phyloP scores from a whole-genome alignment of 2,888 invertebrate genomes.

The Eilema griseolum region DNA sequence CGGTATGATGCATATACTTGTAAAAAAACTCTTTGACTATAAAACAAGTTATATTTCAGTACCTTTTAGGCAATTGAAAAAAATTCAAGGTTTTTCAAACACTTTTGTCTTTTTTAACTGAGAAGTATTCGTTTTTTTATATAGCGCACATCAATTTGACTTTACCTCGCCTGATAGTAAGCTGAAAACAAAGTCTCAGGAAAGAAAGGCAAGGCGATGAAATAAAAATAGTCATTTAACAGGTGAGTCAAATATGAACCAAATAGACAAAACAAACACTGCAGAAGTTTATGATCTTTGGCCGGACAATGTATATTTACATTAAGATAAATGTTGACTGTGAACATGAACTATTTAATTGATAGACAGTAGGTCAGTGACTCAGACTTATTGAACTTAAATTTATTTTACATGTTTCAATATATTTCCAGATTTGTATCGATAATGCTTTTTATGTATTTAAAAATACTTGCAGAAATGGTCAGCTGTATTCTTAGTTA shows the following conservation, averaged over 20 bases:
- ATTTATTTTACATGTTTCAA: background rate
- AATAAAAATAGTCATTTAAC: background rate
- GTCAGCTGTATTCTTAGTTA: background rate
- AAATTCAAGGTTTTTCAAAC: background rate
- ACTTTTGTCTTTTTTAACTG: background rate
- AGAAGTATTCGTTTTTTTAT: no score
- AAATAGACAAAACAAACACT: background rate
- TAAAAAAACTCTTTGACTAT: no score
- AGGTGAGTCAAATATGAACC: background rate
- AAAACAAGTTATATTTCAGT: background rate
- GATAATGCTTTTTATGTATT: no score
- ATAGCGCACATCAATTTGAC: no score
- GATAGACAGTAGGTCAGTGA: background rate
- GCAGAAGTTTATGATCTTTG: background rate
- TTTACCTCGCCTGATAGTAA: no score
- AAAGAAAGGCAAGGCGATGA: no score
- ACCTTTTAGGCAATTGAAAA: background rate
- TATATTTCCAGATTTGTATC: background rate
- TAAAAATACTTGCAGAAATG: no score
- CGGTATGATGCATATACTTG: background rate
- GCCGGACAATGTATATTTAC: background rate
- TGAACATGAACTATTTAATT: constrained; percentile 1
- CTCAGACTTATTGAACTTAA: background rate
- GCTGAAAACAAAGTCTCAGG: no score
- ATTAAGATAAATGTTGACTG: background rate